Conservation (phyloP, 2,113 vertebrate species). For the Clarias macrocephalus region DNA sequence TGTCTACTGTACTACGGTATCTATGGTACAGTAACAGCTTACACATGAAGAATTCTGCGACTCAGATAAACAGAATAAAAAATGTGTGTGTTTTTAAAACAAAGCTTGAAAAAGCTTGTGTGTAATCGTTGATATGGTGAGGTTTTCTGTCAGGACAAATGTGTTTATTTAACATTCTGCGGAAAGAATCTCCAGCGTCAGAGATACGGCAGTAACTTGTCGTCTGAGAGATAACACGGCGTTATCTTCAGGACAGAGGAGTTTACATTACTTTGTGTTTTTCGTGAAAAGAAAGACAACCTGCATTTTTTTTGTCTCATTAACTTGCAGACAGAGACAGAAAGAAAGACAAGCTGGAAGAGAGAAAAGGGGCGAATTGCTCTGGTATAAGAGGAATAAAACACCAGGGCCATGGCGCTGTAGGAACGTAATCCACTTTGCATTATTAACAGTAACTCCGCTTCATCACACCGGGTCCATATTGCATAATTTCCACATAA, state of each 20-base stretch:
- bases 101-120: accelerated
- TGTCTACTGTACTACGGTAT: background rate
- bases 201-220: background rate
- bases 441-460: background rate
- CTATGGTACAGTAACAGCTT: background rate
- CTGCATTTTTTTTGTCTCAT: too few relatives aligned
- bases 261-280: too few relatives aligned
- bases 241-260: too few relatives aligned
- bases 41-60: background rate
- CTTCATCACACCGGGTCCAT: background rate
- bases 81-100: too few relatives aligned
- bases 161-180: too few relatives aligned
- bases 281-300: too few relatives aligned
- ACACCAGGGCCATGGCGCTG: background rate
- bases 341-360: background rate
- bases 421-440: background rate
- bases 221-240: background rate
- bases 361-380: background rate
- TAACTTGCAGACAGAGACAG: too few relatives aligned
- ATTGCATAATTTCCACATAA: background rate
- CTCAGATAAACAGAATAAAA: background rate
- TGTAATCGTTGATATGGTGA: background rate
- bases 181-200: background rate
- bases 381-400: background rate
- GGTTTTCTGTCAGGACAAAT: background rate